Base-by-base conservation (phyloP, 30 jellyfish, hydroid and myxozoan genomes). In the Turritopsis rubra region DNA sequence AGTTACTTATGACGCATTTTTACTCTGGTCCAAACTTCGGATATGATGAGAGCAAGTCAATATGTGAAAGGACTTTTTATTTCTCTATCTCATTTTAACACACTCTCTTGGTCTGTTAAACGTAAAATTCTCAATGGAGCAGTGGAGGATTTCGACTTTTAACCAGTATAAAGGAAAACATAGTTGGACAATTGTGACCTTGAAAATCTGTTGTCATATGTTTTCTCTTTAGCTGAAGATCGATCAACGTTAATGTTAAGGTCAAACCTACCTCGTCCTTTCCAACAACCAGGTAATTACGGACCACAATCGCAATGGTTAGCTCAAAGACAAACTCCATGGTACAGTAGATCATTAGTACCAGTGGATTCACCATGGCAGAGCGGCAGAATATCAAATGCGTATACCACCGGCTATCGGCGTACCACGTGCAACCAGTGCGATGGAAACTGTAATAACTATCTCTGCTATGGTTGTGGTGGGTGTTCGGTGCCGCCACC, bases 401-500 rank as follows among this genome's bases (percentile, higher is more conserved):
- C 60, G 13, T 41, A 41, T 41, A 41, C n/a, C n/a, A n/a, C 60
- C 13, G 60, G 60, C 60, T 41, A 41, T 13, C 60, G 60, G 13
- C 60, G 60, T 3, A 41, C 9, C 60, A 53, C 95, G 53, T 90
- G 97, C 75, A 86, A 83, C 60, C 77, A 81, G 84, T 90, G 97
- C 84, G 84, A 90, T 65, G 97, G 97, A 1, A 92, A 90, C 76
- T 90, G 97, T 72, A 83, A 76, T 65, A 88, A 85, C 66, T 90
- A 88, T 89, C 77, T 91, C 16, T 90, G 97, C 70, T 86, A 73
- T 80, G 97, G 97, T 41, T 90, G 97, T 79, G 97, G 97, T 29
- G 97, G 97, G 20, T 90, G 97, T 77, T 81, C 75, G 82, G 95
- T 88, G 21, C 92, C 95, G n/a, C 95, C 90, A 53, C 65, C 86